Conservation (phyloP, 2,113 vertebrate genomes). For the Crotalus tigris region DNA sequence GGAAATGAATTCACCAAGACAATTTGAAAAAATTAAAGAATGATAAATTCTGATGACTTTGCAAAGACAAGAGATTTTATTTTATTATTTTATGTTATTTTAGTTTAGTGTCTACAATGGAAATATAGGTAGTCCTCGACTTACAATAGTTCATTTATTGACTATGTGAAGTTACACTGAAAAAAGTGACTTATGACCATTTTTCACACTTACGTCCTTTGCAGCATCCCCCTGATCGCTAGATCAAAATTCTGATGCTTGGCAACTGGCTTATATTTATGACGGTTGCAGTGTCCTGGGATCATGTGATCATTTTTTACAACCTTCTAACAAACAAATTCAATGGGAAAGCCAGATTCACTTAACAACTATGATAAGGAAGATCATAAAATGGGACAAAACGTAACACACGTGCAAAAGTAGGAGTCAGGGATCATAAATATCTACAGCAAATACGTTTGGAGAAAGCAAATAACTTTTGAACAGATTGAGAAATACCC, state of each 20-base stretch:
- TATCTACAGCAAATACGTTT: background rate
- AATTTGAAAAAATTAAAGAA: slow-evolving; percentile 19
- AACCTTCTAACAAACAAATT: background rate
- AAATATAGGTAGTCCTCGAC: background rate
- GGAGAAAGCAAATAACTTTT: background rate
- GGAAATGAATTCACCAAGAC: background rate
- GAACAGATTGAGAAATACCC: background rate
- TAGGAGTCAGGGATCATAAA: background rate
- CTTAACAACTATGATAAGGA: background rate
- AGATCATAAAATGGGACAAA: background rate
- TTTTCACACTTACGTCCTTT: background rate
- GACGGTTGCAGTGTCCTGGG: background rate
- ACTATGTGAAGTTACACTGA: background rate
- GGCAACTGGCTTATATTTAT: background rate
- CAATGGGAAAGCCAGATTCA: background rate
- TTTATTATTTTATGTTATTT: background rate
- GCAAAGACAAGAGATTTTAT: background rate
- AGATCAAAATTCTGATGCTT: background rate
- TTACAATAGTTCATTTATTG: background rate
- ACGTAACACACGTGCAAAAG: background rate
- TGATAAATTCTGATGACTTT: rapidly evolving
- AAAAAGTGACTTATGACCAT: background rate
- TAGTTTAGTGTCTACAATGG: slow-evolving; percentile 1
- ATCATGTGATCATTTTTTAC: background rate
- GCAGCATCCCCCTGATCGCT: background rate